phyloP scores from a whole-genome alignment of 2,113 vertebrate genomes.

The Rhipidura dahli region DNA sequence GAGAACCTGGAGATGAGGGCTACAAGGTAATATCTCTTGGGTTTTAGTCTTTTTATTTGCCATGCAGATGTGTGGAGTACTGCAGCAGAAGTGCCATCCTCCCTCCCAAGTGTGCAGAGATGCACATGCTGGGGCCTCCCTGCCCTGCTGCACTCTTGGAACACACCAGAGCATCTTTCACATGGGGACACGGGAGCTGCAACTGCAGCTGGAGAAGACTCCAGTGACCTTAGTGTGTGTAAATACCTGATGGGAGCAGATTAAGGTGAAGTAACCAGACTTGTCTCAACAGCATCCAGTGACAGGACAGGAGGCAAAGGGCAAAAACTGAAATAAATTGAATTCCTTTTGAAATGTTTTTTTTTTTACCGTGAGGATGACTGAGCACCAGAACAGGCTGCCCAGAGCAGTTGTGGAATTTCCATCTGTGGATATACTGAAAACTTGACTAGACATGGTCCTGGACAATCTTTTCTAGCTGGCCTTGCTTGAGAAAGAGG shows the following conservation, averaged over 20 bases:
- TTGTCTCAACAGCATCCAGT: not conserved
- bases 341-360: not conserved
- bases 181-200: not conserved
- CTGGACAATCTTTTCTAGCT: not conserved
- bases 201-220: not conserved
- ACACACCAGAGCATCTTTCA: not conserved
- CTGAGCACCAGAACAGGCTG: not conserved
- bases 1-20: constrained; percentile 87
- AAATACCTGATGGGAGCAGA: not conserved
- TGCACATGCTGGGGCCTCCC: not conserved
- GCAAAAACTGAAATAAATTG: not conserved
- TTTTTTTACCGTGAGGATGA: not conserved
- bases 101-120: not conserved
- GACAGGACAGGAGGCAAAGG: not conserved
- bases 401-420: not conserved
- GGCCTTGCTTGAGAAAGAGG: not conserved
- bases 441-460: not conserved
- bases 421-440: not conserved
- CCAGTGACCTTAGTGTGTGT: not conserved
- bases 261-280: not conserved
- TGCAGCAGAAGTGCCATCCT: not conserved
- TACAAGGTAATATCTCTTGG: constrained; percentile 82
- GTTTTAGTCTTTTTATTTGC: not conserved
- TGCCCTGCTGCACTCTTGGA: not conserved
- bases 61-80: not conserved